Evolutionary conservation across 2,797 vertebrate genomes (phyloP), one percentile per base, ranked within the genome.

Genomic region (Gadopsis marmoratus): DNA sequence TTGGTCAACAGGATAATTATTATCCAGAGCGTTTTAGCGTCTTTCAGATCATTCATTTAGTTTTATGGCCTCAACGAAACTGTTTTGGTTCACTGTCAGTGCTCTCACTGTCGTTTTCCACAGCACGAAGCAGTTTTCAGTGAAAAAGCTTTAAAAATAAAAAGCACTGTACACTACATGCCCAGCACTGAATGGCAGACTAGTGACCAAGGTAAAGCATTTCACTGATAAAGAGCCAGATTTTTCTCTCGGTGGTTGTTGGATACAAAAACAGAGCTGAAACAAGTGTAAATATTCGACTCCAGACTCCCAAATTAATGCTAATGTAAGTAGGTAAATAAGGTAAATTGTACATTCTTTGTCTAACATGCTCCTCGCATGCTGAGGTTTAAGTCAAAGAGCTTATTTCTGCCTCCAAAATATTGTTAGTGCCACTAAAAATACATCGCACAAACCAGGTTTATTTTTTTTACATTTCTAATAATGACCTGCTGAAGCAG

Each of bases 381-480:
- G 21, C 19, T 23, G 16, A 17, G 3, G 19, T 39, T 39, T 23
- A 16, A 26, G 17, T 11, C 56, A n/a, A 50, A 4, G 2, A 31
- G 23, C 3, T 41, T 19, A 56, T 58, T 64, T 62, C 19, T 8
- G 31, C 43, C 29, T 43, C 5, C 16, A 17, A 45, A 16, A 45
- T 39, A 17, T 17, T 45, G 43, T 29, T 39, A 21, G 33, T 41
- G 17, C 11, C 9, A 19, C 13, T 33, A 65, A 29, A 48, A 59
- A 21, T 39, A 17, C 12, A 8, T 39, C 61, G 29, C 35, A 68
- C 51, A 33, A 29, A 11, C 29, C 33, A 41, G 11, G 26, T 10
- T 71, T 26, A 26, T 26, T 65, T 68, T 54, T 39, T 65, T 68
- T 61, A 76, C 50, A 14, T 47, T 58, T 29, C 68, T 26, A 60